A percentile compares a stretch with the other conserved stretches of the same genome.
Conservation (phyloP, 2,888 invertebrate genomes). For the Hydraecia micacea region DNA sequence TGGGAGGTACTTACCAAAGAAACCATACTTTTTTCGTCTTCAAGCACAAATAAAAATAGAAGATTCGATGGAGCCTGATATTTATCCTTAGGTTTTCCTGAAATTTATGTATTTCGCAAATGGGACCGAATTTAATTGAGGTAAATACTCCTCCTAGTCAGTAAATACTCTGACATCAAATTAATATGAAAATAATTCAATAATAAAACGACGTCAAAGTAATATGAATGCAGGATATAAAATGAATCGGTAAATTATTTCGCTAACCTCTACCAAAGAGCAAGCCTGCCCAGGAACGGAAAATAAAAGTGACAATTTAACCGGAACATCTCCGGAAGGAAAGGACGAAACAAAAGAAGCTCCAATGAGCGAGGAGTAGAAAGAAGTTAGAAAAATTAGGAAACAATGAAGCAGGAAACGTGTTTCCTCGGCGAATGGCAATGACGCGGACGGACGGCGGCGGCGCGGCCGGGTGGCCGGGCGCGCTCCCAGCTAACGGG, state of each 20-base stretch:
- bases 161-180: conserved; percentile 9
- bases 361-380: conserved; percentile 74
- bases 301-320: conserved; percentile 86
- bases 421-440: conserved; percentile 78
- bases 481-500: conserved; percentile 62
- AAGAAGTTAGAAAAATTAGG: conserved; percentile 85
- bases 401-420: conserved; percentile 86
- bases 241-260: conserved; percentile 68
- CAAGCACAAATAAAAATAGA: conserved; percentile 4
- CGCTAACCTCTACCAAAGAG: conserved; percentile 60
- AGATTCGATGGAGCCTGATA: conserved; percentile 9
- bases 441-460: conserved; percentile 66
- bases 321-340: conserved; percentile 83
- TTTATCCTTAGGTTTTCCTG: conserved; percentile 11
- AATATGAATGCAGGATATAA: conserved; percentile 12
- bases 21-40: not conserved
- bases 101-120: conserved; percentile 7
- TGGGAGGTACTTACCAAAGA: not conserved
- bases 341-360: conserved; percentile 83
- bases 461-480: conserved; percentile 50
- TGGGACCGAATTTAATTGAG: conserved; percentile 10
- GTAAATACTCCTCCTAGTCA: not conserved
- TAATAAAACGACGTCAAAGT: not conserved
- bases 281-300: conserved; percentile 72
- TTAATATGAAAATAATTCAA: not conserved